Base-by-base conservation (phyloP, 2,113 vertebrate species). In the Ammodytes dubius region DNA sequence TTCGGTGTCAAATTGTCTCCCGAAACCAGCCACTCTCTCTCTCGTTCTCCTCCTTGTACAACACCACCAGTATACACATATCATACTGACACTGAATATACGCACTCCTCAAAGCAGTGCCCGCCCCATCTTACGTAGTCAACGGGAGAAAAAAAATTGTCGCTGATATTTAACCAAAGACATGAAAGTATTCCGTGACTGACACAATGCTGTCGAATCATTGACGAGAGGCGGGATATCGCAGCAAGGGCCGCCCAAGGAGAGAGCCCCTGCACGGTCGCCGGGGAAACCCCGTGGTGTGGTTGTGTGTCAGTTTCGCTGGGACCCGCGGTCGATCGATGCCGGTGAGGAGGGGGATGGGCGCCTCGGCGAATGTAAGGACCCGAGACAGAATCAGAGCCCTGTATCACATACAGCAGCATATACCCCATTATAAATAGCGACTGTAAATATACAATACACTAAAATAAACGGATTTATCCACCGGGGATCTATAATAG, bases 331-430 rank as follows among this genome's bases (percentile, higher is more conserved):
- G 92, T 95, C 87, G 94, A 93, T 95, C 87, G 94, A 93, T 93
- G 96, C 96, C 96, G 95, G 97, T 89, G 94, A 95, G 93, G 96
- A 95, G 96, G 96, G 96, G 96, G 97, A 97, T 97, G 97, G 95
- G 96, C 95, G 93, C 94, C 77, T 93, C 91, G 84, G 91, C 91
- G 87, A 95, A 90, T 89, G 94, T 94, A 88, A 95, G 93, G 92
- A 95, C 88, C 92, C 91, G 88, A 94, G 90, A 94, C 89, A 94
- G 94, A 95, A 93, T 88, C 94, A 94, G 94, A 95, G 93, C 93
- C 94, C 93, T 92, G 92, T 91, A 92, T 90, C 90, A 94, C 92
- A 94, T 90, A 93, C 92, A 95, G 95, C 92, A 91, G 94, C 91
- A 90, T 88, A 93, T 94, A 92, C 87, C 92, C 93, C 89, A 93